These are phyloP conservation scores for Chydorus sphaericus DNA, from an alignment of 2,888 invertebrate species.

Conservation along the genomic window DNA sequence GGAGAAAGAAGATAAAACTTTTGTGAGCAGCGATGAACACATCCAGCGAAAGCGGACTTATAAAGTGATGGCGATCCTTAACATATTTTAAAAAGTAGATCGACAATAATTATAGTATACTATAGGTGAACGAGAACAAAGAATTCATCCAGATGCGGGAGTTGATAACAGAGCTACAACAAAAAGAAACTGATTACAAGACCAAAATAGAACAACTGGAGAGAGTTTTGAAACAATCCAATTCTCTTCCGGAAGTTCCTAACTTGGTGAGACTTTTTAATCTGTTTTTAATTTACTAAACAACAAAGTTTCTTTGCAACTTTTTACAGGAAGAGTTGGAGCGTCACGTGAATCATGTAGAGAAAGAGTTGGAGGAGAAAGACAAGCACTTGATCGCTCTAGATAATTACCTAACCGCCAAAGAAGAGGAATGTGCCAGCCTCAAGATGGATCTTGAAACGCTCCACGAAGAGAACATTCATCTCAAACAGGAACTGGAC, in stretches of 20 bases:
- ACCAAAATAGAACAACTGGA: slow-evolving; percentile 21
- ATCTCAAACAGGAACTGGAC: slow-evolving; percentile 24
- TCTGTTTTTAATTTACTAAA: too few relatives aligned
- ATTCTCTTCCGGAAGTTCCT: slow-evolving; percentile 18
- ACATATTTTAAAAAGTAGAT: slow-evolving; percentile 14
- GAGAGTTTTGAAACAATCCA: slow-evolving; percentile 20
- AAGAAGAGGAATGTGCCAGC: slow-evolving; percentile 24
- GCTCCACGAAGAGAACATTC: slow-evolving; percentile 24
- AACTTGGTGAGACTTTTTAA: too few relatives aligned
- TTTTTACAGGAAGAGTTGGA: slow-evolving; percentile 21
- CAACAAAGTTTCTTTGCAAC: too few relatives aligned
- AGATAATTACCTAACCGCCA: slow-evolving; percentile 21
- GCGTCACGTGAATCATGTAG: slow-evolving; percentile 20
- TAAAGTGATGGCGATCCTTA: too few relatives aligned
- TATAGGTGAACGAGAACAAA: slow-evolving; percentile 18
- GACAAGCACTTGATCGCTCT: slow-evolving; percentile 21
- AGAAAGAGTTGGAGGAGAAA: slow-evolving; percentile 21
- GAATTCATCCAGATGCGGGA: slow-evolving; percentile 22
- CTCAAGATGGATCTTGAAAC: slow-evolving; percentile 25
- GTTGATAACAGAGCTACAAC: slow-evolving; percentile 19
- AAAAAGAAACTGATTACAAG: slow-evolving; percentile 20
- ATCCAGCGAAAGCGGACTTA: slow-evolving; percentile 24
- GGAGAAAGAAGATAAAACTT: not conserved
- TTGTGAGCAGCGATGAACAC: slow-evolving; percentile 20
- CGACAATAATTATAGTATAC: slow-evolving; percentile 12